Evolutionary conservation across 2,888 invertebrate species (phyloP), one percentile per base, ranked within the genome.

Genomic region (Syrista parreyssii): DNA sequence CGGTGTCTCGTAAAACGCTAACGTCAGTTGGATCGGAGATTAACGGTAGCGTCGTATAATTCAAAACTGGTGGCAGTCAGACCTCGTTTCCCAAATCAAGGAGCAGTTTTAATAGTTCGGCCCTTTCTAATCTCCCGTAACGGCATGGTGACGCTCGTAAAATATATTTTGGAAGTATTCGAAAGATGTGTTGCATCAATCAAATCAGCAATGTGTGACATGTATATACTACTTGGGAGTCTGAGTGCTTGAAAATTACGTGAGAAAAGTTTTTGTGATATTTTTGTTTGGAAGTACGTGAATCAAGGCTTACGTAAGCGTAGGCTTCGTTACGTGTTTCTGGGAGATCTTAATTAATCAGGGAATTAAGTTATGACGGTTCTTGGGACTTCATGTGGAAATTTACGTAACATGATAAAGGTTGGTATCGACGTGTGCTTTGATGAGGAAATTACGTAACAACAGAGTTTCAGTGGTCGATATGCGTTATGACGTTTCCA

Each of bases 11-110:
- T 83, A 81, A 83, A 83, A 80, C 78, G 76, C 79, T 79, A 79
- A 79, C 81, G 79, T 78, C 82, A 81, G 79, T 80, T 80, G 82
- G 80, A 82, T 83, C 81, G 81, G 80, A 79, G 79, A 83, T 83
- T 82, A 80, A 79, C 80, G 78, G 72, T 34, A 76, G 76, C 68
- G 76, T 78, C 81, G 68, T 76, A 81, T 81, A 81, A 81, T 81
- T 80, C 78, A 74, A 76, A 23, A 40, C 74, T 33, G 12, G 12
- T 23, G 12, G 71, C 71, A 31, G 71, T 12, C 34, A 30, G 73
- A 40, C 15, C 23, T 68, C n/a, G 12, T 68, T 30, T 31, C 73
- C 34, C 34, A 36, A 36, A 33, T 30, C 23, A 35, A 34, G 30
- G 35, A 74, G 35, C 35, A 35, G 35, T 34, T 74, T 34, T 74